Conservation (phyloP, 2,113 vertebrate genomes). For the Oncorhynchus gorbuscha region DNA sequence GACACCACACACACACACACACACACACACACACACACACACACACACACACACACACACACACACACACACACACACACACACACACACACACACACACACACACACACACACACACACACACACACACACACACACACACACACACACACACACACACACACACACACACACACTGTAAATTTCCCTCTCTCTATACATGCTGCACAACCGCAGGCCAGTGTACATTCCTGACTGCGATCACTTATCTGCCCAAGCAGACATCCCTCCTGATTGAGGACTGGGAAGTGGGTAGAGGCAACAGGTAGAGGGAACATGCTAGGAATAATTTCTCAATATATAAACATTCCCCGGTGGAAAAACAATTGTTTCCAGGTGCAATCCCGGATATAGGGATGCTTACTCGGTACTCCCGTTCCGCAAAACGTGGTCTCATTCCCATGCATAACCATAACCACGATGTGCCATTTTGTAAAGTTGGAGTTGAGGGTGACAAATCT, state of each 20-base stretch:
- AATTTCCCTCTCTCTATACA: no score
- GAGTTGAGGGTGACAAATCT: no score
- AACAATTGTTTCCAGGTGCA: constrained; percentile 69
- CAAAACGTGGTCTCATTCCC: no score
- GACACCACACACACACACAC: neutral
- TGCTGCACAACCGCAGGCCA: neutral
- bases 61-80: constrained; percentile 3
- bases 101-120: neutral
- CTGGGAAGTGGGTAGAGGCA: constrained; percentile 30
- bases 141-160: constrained; percentile 3
- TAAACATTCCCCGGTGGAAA: constrained; percentile 57
- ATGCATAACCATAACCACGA: no score
- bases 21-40: constrained; percentile 1
- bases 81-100: constrained; percentile 1
- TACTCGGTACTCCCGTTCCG: no score
- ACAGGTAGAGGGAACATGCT: constrained; percentile 43
- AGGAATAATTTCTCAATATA: constrained; percentile 62
- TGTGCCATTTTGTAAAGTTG: no score
- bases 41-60: neutral
- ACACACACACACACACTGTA: neutral
- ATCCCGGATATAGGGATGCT: constrained; percentile 35
- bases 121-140: constrained; percentile 7
- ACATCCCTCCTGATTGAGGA: constrained; percentile 40
- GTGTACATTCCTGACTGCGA: constrained; percentile 11
- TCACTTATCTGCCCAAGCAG: constrained; percentile 37